Base-by-base conservation (phyloP, 2,888 invertebrate species). In the Sisyra nigra region DNA sequence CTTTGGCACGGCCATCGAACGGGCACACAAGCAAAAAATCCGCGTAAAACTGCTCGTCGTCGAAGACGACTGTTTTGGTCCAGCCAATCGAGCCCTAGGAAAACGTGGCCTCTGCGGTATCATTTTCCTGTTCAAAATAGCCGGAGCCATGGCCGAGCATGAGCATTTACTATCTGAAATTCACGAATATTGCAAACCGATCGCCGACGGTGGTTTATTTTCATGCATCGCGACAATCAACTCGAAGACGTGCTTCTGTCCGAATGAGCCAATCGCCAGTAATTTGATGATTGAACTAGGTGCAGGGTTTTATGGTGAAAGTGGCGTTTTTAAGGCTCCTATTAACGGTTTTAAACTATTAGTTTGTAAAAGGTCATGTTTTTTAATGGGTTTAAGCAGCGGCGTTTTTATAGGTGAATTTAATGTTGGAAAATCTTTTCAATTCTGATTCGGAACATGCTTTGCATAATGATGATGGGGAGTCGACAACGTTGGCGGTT, bases 1-100 rank as follows among this genome's bases (percentile, higher is more conserved):
- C 59, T 88, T 88, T 57, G 86, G 85, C 1, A 68, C 85, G 55
- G 87, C 87, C 2, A 71, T 79, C 10, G 84, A 87, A 57, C 73
- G 76, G 53, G 81, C 81, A 1, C 69, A 71, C 53, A 67, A 68
- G 30, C 65, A 68, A 44, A 74, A 76, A 1, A 63, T 78, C 13
- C 47, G 48, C 30, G 55, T 73, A 1, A 69, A 70, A 58, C 62
- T 74, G 41, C 50, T 77, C 1, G 67, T 77, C 5, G 73, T 84
- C 0, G 76, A 74, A 1, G 86, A 86, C 50, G 82, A 85, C 56
- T 73, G 75, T 42, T 76, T 80, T 1, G 54, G 54, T 35, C 48
- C 51, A 38, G 48, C 42, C 32, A 50, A 53, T 14, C 51, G 46
- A 45, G 40, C 46, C 17, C 29, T 40, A 9, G 46, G 46, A 30